A percentile compares a stretch with the other conserved stretches of the same genome.
These are phyloP conservation scores for Naja naja DNA, from an alignment of 2,113 vertebrate species.

Conservation along the genomic window DNA sequence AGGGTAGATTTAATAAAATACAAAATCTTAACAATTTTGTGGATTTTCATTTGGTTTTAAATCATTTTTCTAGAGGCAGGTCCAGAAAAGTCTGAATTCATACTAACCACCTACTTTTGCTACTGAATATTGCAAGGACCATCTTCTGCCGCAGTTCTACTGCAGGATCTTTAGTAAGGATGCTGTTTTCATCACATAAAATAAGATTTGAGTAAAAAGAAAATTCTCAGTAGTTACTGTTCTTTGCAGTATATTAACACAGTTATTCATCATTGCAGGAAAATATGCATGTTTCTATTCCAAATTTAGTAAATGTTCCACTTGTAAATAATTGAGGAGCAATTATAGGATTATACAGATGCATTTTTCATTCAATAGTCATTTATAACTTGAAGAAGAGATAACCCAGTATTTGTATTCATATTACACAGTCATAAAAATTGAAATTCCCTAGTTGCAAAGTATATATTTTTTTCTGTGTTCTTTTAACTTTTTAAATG, in stretches of 20 bases:
- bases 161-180: slow-evolving; percentile 69
- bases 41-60: slow-evolving; percentile 38
- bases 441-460: not conserved
- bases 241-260: slow-evolving; percentile 69
- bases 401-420: slow-evolving; percentile 29
- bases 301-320: slow-evolving; percentile 69
- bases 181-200: slow-evolving; percentile 81
- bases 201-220: slow-evolving; percentile 73
- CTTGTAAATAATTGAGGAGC: slow-evolving; percentile 58
- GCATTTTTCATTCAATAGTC: slow-evolving; percentile 23
- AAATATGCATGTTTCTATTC: slow-evolving; percentile 60
- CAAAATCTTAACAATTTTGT: slow-evolving; percentile 10
- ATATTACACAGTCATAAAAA: not conserved
- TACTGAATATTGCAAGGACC: slow-evolving; percentile 62
- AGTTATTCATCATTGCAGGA: slow-evolving; percentile 74
- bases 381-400: slow-evolving; percentile 39
- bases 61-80: slow-evolving; percentile 36
- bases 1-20: slow-evolving; percentile 18
- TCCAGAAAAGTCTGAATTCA: slow-evolving; percentile 49
- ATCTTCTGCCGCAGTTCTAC: slow-evolving; percentile 59
- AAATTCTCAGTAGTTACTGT: slow-evolving; percentile 65
- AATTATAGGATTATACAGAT: slow-evolving; percentile 41
- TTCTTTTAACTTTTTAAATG: not conserved
- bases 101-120: slow-evolving; percentile 46
- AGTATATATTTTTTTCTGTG: not conserved